These are phyloP conservation scores for Papilio demoleus DNA, from an alignment of 2,888 invertebrate genomes.

Conservation along the genomic window DNA sequence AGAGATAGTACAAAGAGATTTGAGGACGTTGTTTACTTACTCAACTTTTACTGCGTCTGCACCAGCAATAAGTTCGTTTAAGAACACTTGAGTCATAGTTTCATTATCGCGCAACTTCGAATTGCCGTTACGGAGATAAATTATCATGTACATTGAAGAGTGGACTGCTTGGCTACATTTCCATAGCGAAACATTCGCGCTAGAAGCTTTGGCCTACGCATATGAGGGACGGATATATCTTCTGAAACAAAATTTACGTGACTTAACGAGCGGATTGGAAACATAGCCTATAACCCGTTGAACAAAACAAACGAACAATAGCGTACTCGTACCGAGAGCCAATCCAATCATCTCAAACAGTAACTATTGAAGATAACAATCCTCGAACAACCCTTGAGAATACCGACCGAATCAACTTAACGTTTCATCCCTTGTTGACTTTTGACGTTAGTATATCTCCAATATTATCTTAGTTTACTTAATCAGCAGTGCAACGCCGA, in stretches of 20 bases:
- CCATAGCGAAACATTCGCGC: no score
- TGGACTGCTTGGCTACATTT: no score
- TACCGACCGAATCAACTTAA: slow-evolving; percentile 78
- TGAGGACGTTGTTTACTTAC: slow-evolving; percentile 36
- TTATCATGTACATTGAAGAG: no score
- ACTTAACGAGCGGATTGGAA: slow-evolving; percentile 46
- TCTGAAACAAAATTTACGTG: slow-evolving; percentile 26
- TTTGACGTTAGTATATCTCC: slow-evolving; percentile 77
- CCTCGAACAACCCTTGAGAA: slow-evolving; percentile 76
- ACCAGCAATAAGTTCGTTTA: not conserved
- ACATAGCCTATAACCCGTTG: slow-evolving; percentile 50
- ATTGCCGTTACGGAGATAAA: no score
- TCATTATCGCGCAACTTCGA: no score
- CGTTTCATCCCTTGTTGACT: slow-evolving; percentile 80
- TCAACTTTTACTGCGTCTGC: not conserved
- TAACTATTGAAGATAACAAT: slow-evolving; percentile 76
- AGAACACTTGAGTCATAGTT: no score
- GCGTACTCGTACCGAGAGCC: slow-evolving; percentile 68
- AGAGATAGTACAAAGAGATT: slow-evolving; percentile 29
- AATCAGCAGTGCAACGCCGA: slow-evolving; percentile 76
- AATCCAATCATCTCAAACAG: slow-evolving; percentile 82
- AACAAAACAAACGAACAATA: slow-evolving; percentile 65
- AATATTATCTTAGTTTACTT: slow-evolving; percentile 83
- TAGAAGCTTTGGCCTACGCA: no score
- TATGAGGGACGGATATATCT: no score